These are phyloP conservation scores for Cosmia pyralina DNA, from an alignment of 2,888 invertebrate species.

Conservation along the genomic window DNA sequence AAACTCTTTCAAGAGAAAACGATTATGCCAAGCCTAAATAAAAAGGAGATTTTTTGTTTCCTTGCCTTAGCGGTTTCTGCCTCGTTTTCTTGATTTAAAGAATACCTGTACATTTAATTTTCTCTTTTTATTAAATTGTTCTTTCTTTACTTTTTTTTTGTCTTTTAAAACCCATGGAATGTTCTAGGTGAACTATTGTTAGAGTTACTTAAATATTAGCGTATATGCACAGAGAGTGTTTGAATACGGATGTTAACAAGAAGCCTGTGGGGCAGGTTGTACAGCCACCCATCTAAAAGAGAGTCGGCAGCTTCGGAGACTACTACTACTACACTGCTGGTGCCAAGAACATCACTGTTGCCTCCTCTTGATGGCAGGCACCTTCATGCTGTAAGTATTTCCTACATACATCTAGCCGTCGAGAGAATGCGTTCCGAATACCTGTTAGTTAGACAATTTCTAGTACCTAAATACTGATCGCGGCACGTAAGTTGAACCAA, in stretches of 20 bases:
- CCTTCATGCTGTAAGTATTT: slow-evolving; percentile 83
- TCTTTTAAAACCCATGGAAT: slow-evolving; percentile 29
- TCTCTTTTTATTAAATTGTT: slow-evolving; percentile 10
- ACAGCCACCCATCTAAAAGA: slow-evolving; percentile 94
- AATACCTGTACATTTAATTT: neutral
- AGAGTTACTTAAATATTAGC: slow-evolving; percentile 59
- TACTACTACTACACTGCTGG: slow-evolving; percentile 94
- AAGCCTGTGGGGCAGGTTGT: slow-evolving; percentile 90
- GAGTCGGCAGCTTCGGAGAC: slow-evolving; percentile 95
- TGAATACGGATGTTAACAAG: slow-evolving; percentile 71
- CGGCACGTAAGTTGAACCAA: too few relatives aligned
- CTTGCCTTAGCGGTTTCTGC: neutral
- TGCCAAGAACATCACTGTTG: slow-evolving; percentile 84
- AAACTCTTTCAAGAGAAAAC: neutral
- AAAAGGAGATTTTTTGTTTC: neutral
- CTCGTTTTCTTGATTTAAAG: slow-evolving; percentile 18
- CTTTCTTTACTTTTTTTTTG: neutral
- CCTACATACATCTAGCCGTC: neutral
- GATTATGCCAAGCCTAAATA: neutral
- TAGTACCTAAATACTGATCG: too few relatives aligned
- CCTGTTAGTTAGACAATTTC: too few relatives aligned
- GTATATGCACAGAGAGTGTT: slow-evolving; percentile 68
- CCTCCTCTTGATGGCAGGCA: slow-evolving; percentile 83
- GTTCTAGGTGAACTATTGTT: slow-evolving; percentile 41
- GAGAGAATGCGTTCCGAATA: too few relatives aligned